Percentiles rank a stretch among this genome's conserved stretches.
phyloP scores from a whole-genome alignment of 2,113 vertebrate genomes.

The Austrofundulus limnaeus region DNA sequence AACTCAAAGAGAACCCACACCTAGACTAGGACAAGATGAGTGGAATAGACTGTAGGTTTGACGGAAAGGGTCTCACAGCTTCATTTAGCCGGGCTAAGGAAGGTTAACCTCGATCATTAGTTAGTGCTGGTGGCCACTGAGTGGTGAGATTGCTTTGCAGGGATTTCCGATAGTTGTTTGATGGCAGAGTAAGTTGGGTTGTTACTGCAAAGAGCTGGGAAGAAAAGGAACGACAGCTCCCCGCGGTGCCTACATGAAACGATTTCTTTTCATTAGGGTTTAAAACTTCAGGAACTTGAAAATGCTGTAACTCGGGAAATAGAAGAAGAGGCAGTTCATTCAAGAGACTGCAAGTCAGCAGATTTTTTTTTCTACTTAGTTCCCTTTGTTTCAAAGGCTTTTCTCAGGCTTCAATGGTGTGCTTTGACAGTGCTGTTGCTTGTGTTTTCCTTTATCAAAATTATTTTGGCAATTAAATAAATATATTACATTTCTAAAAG shows the following conservation, averaged over 20 bases:
- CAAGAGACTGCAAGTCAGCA: conserved; percentile 67
- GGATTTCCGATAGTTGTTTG: conserved; percentile 6
- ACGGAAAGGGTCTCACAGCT: conserved; percentile 33
- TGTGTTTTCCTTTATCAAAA: conserved; percentile 6
- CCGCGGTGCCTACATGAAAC: conserved; percentile 60
- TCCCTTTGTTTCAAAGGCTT: conserved; percentile 30
- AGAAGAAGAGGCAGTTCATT: conserved; percentile 19
- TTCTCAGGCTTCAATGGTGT: conserved; percentile 24
- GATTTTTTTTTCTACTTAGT: conserved; percentile 8
- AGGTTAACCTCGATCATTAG: conserved; percentile 55
- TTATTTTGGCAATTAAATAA: conserved; percentile 47
- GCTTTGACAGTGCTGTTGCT: not conserved
- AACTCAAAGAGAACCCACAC: no score
- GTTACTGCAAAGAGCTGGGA: conserved; percentile 36
- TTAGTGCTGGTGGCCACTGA: conserved; percentile 35
- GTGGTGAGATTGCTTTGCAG: conserved; percentile 25
- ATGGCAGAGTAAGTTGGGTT: not conserved
- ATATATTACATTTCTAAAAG: conserved; percentile 58
- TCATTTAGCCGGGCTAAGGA: conserved; percentile 48
- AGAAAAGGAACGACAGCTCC: conserved; percentile 47
- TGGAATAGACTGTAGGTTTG: conserved; percentile 8
- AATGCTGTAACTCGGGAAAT: conserved; percentile 23
- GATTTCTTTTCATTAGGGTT: conserved; percentile 49
- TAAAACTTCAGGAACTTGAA: conserved; percentile 55
- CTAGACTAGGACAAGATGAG: not conserved